Conservation (phyloP, 2,888 invertebrate species). For the Amphiduros pacificus region DNA sequence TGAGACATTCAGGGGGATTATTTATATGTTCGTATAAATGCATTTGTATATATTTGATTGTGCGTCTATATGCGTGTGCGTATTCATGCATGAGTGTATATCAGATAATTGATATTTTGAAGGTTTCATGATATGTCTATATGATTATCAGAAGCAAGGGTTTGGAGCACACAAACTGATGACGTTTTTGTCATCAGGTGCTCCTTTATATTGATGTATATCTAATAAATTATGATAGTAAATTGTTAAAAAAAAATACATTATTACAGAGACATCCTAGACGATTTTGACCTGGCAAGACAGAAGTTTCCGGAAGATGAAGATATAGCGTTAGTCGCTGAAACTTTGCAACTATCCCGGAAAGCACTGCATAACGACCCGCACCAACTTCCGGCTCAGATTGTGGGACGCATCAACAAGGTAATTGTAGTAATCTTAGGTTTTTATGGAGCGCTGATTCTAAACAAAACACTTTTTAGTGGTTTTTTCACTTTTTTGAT, state of each 20-base stretch:
- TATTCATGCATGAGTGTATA: neutral
- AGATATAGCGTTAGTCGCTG: slow-evolving; percentile 25
- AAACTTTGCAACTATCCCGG: slow-evolving; percentile 37
- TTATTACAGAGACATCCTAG: slow-evolving; percentile 32
- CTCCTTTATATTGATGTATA: too few relatives aligned
- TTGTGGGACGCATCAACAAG: slow-evolving; percentile 30
- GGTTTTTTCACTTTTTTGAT: neutral
- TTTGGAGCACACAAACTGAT: too few relatives aligned
- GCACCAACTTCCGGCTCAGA: slow-evolving; percentile 30
- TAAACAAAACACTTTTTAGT: neutral
- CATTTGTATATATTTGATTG: too few relatives aligned
- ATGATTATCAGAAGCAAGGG: too few relatives aligned
- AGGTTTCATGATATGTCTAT: too few relatives aligned
- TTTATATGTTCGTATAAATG: too few relatives aligned
- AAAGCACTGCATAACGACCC: slow-evolving; percentile 34
- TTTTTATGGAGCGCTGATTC: neutral
- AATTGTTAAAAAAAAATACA: neutral
- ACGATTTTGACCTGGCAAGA: slow-evolving; percentile 32
- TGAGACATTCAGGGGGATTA: too few relatives aligned
- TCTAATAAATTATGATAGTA: neutral
- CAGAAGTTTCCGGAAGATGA: slow-evolving; percentile 28
- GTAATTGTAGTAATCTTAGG: neutral
- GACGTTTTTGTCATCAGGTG: neutral
- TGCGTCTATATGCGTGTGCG: too few relatives aligned
- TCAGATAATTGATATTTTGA: too few relatives aligned